Evolutionary conservation across 1,140 invertebrate species (phyloP).

Genomic region (Heterodera schachtii): DNA sequence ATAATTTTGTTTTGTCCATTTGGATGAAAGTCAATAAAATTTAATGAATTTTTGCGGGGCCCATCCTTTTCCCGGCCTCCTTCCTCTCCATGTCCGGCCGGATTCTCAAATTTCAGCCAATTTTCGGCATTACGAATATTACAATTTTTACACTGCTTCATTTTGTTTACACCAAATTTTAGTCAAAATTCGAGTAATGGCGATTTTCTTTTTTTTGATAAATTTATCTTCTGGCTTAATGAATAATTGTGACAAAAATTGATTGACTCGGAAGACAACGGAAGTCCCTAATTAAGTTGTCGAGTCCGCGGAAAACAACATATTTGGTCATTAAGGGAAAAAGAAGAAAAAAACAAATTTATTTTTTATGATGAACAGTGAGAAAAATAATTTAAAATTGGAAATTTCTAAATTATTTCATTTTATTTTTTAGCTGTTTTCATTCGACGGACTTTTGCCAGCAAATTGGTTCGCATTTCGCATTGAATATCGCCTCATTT

Average conservation of each 20-base stretch:
- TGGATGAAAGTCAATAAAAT: too few species aligned
- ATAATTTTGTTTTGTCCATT: too few species aligned
- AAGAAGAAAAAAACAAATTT: background rate
- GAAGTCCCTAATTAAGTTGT: too few species aligned
- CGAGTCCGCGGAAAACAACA: too few species aligned
- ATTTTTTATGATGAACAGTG: background rate
- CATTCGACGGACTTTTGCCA: slow-evolving; percentile 42
- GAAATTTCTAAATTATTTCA: background rate
- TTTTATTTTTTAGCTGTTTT: slow-evolving; percentile 48
- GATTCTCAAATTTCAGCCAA: slow-evolving; percentile 1
- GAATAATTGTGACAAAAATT: too few species aligned
- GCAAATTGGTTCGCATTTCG: slow-evolving; percentile 49
- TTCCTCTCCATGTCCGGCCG: background rate
- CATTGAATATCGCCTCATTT: slow-evolving; percentile 45
- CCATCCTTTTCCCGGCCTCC: background rate
- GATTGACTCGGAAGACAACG: too few species aligned
- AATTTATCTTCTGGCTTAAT: too few species aligned
- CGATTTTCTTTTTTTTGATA: background rate
- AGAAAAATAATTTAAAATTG: too few species aligned
- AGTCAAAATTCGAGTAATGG: too few species aligned
- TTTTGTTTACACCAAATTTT: too few species aligned
- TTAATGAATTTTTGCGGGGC: too few species aligned
- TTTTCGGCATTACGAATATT: background rate
- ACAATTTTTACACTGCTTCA: background rate
- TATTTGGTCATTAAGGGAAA: too few species aligned